Evolutionary conservation across 64 coral and sea anemone species (phyloP).

Genomic region (Dendrophyllia cribrosa): DNA sequence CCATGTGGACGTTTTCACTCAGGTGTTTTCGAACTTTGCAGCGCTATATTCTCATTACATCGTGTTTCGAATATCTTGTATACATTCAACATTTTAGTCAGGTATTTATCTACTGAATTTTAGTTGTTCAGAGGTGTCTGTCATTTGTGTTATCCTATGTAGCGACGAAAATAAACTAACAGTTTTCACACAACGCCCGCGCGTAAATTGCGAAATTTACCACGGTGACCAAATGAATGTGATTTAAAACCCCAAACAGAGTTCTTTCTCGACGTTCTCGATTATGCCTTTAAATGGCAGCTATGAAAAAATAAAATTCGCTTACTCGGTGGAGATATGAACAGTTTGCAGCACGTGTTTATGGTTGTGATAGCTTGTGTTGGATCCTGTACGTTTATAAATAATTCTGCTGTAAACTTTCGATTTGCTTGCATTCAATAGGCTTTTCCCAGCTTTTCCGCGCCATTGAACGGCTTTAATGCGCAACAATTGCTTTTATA

Average conservation of each 20-base stretch:
- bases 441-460: background rate
- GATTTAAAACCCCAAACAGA: background rate
- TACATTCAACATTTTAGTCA: background rate
- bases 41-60: background rate
- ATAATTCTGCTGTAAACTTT: background rate
- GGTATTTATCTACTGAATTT: background rate
- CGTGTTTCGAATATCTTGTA: background rate
- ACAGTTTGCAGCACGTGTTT: slow-evolving; percentile 3
- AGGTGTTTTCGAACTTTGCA: background rate
- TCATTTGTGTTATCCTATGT: background rate
- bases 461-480: background rate
- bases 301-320: background rate
- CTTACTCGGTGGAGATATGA: background rate
- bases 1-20: background rate
- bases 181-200: background rate
- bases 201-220: background rate
- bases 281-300: background rate
- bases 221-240: background rate
- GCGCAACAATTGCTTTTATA: background rate
- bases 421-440: background rate
- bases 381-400: background rate
- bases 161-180: background rate
- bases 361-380: background rate
- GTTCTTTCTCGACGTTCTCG: background rate
- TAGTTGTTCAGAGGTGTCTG: background rate